phyloP scores from a whole-genome alignment of 2,113 vertebrate genomes.

The Erinaceus europaeus region DNA sequence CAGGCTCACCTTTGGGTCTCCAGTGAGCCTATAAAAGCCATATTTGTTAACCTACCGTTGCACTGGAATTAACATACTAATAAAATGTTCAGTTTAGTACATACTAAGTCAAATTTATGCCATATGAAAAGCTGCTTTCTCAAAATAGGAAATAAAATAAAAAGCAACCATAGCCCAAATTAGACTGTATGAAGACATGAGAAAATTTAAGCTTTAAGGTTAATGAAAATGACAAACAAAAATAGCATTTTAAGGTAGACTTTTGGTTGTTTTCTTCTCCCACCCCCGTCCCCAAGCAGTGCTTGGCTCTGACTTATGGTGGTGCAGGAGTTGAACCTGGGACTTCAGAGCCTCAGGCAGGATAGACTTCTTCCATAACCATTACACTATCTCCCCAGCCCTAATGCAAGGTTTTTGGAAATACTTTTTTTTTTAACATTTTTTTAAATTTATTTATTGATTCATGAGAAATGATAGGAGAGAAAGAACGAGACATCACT shows the following conservation, averaged over 20 bases:
- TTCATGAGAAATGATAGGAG: too few relatives aligned
- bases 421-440: too few relatives aligned
- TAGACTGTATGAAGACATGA: slow-evolving; percentile 25
- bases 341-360: too few relatives aligned
- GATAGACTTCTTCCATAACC: too few relatives aligned
- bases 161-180: not conserved
- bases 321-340: too few relatives aligned
- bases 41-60: slow-evolving; percentile 33
- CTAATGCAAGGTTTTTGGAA: too few relatives aligned
- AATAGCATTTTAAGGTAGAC: slow-evolving; percentile 10
- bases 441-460: too few relatives aligned
- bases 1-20: slow-evolving; percentile 54
- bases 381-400: too few relatives aligned
- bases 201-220: slow-evolving; percentile 54
- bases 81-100: slow-evolving; percentile 37
- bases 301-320: too few relatives aligned
- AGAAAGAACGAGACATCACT: too few relatives aligned
- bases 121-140: slow-evolving; percentile 20
- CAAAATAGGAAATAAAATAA: not conserved
- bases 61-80: slow-evolving; percentile 34
- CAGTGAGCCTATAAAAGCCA: slow-evolving; percentile 25
- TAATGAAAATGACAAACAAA: slow-evolving; percentile 41
- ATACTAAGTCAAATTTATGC: slow-evolving; percentile 17
- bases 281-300: too few relatives aligned
- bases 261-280: too few relatives aligned